Evolutionary conservation across 2,888 invertebrate genomes (phyloP).

Genomic region (Drosophila subsilvestris): DNA sequence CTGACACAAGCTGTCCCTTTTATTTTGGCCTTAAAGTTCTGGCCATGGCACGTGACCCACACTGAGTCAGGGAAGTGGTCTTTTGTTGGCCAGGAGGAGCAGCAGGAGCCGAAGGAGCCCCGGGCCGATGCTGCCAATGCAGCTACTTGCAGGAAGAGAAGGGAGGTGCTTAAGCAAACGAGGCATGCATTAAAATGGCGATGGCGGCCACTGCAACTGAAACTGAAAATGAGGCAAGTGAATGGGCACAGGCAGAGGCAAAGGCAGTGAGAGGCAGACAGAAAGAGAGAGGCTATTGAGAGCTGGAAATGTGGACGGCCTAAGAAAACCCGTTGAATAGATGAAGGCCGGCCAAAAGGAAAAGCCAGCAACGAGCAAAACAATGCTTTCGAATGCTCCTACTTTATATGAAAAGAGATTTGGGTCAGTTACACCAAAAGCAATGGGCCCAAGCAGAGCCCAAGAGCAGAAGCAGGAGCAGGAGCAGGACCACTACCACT

Average conservation of each 20-base stretch:
- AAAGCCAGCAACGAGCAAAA: slow-evolving; percentile 30
- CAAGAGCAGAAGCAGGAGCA: slow-evolving; percentile 7
- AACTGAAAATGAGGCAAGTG: slow-evolving; percentile 73
- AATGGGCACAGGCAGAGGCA: slow-evolving; percentile 50
- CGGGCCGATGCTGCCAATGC: slow-evolving; percentile 41
- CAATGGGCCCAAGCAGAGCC: slow-evolving; percentile 58
- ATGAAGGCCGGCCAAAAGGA: slow-evolving; percentile 37
- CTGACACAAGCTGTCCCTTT: slow-evolving; percentile 22
- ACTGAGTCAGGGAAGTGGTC: slow-evolving; percentile 3
- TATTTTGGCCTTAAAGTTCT: slow-evolving; percentile 46
- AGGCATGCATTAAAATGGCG: slow-evolving; percentile 63
- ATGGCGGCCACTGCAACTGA: slow-evolving; percentile 49
- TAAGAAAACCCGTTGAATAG: slow-evolving; percentile 54
- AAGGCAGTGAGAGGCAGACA: slow-evolving; percentile 6
- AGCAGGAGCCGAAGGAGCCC: slow-evolving; percentile 35
- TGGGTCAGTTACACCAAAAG: slow-evolving; percentile 79
- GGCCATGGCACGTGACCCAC: slow-evolving; percentile 51
- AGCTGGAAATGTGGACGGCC: slow-evolving; percentile 39
- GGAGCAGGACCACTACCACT: slow-evolving; percentile 9
- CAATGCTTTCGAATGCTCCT: slow-evolving; percentile 30
- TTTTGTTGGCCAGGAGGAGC: slow-evolving; percentile 29
- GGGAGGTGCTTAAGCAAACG: slow-evolving; percentile 55
- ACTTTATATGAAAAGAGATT: slow-evolving; percentile 59
- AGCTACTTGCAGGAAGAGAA: slow-evolving; percentile 31
- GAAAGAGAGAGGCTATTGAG: neutral